Conservation (phyloP, 2,113 vertebrate genomes). For the Ptyas mucosa region DNA sequence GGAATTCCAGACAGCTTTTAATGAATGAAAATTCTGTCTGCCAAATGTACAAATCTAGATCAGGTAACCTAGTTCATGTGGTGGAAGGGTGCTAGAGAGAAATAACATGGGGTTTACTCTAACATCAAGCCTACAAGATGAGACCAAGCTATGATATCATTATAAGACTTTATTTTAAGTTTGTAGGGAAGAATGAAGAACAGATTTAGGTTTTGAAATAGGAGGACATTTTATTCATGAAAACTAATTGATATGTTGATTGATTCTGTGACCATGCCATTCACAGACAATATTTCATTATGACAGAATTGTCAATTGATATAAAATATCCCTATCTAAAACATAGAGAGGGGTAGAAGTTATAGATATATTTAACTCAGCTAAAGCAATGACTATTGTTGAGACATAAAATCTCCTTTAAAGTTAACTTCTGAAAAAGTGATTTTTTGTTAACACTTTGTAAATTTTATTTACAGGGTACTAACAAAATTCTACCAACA, state of each 20-base stretch:
- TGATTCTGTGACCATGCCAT: no score
- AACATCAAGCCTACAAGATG: no score
- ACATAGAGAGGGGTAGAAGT: not conserved
- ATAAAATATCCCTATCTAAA: not conserved
- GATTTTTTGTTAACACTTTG: not conserved
- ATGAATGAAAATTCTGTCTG: not conserved
- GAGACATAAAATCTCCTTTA: no score
- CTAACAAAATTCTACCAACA: not conserved
- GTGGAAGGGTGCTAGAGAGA: not conserved
- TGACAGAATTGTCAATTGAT: not conserved
- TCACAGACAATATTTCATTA: not conserved
- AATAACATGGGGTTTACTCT: not conserved
- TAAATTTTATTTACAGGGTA: not conserved
- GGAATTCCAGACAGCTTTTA: not conserved
- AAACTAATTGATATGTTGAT: no score
- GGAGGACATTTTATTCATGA: not conserved
- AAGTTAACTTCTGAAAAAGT: not conserved
- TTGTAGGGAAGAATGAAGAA: no score
- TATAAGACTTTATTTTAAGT: no score
- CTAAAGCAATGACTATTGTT: not conserved
- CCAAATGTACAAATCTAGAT: not conserved
- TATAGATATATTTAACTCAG: not conserved
- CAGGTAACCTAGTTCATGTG: not conserved
- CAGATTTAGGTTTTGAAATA: not conserved
- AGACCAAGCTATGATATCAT: not conserved